Evolutionary conservation across 2,797 vertebrate species (phyloP), one percentile per base, ranked within the genome.

Genomic region (Sebastes matsubarae): DNA sequence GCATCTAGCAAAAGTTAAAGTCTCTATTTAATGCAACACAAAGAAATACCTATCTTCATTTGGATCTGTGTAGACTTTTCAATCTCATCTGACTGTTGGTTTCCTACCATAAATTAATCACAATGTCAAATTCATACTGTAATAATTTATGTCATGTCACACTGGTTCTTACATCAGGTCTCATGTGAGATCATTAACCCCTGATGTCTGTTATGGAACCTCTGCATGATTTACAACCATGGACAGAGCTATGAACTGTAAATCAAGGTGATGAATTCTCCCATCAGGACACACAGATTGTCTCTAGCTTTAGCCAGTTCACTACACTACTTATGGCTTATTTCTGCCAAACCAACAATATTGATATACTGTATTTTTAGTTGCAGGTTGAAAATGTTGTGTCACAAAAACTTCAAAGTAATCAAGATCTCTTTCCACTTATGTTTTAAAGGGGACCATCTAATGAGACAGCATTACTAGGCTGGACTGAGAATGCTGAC

Each of bases 401-500:
- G 29, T 72, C 72, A 73, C 32, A 80, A 25, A 68, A 46, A 63
- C 58, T 58, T 29, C 22, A 74, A 77, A 64, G 69, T 50, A 75
- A 52, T 82, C 22, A 80, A 59, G 22, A 64, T 69, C 34, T 71
- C 20, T 60, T 77, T 70, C 57, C 58, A 52, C 25, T 69, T 65
- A 25, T 78, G 68, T 64, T 67, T 75, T 30, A 79, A 67, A 65
- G 10, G 42, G 64, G 16, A 81, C 72, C 9, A 14, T 72, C 66
- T 78, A 76, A 74, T 42, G 61, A 75, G 58, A 58, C 55, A 72
- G 68, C 7, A 65, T 66, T 71, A 77, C 61, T 25, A 50, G 18
- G 38, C 30, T 27, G 34, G 74, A 70, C 8, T 2, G 24, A 68
- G 32, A 65, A 81, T 32, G 74, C 64, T 83, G 85, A 85, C 79